Conservation (phyloP, 1,140 invertebrate genomes). For the Octopus sinensis region DNA sequence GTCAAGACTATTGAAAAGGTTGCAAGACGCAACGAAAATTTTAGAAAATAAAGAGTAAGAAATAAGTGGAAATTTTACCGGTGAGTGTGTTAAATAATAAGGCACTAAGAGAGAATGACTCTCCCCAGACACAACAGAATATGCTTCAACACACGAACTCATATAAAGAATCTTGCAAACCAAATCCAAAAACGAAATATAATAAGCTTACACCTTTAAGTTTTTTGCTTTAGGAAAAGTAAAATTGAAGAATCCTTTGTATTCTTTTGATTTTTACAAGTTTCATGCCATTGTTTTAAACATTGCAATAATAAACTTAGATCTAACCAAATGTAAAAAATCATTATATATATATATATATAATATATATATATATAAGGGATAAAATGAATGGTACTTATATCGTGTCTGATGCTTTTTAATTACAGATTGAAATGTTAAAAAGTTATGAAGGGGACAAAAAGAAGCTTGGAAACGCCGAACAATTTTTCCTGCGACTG, state of each 20-base stretch:
- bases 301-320: neutral
- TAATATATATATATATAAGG: neutral
- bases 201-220: too few species aligned
- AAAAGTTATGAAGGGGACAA: slow-evolving; percentile 44
- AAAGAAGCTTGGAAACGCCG: slow-evolving; percentile 46
- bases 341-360: neutral
- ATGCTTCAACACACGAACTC: too few species aligned
- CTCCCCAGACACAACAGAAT: too few species aligned
- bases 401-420: slow-evolving; percentile 1
- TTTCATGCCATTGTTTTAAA: neutral
- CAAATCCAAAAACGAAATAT: too few species aligned
- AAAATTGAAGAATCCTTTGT: neutral
- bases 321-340: neutral
- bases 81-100: too few species aligned
- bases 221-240: too few species aligned
- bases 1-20: too few species aligned
- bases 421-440: slow-evolving; percentile 43
- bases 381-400: neutral
- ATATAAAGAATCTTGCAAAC: too few species aligned
- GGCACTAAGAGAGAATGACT: too few species aligned
- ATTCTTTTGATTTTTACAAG: neutral
- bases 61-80: too few species aligned
- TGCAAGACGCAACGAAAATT: too few species aligned
- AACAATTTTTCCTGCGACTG: slow-evolving; percentile 51
- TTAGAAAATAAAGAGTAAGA: too few species aligned